phyloP scores from a whole-genome alignment of 2,888 invertebrate genomes.

The Eupithecia subumbrata region DNA sequence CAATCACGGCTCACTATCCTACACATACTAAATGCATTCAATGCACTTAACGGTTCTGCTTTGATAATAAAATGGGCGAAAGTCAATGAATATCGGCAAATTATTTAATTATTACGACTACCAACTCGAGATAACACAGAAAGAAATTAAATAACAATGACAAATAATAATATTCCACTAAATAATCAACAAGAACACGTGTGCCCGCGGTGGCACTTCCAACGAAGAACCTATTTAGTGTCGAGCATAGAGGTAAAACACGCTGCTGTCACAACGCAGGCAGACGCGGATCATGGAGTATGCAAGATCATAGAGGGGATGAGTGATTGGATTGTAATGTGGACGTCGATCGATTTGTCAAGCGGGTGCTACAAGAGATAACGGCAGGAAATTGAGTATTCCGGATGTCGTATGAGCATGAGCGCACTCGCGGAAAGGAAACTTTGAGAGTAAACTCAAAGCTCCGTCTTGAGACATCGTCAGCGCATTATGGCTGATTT shows the following conservation, averaged over 20 bases:
- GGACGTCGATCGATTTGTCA: not conserved
- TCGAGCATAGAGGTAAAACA: not conserved
- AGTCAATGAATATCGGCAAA: not conserved
- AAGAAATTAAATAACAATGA: not conserved
- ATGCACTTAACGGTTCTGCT: not conserved
- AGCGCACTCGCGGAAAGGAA: not conserved
- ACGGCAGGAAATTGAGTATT: conserved; percentile 7
- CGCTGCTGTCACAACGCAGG: not conserved
- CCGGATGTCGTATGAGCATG: conserved; percentile 1
- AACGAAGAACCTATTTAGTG: not conserved
- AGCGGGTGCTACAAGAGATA: not conserved
- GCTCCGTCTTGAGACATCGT: not conserved
- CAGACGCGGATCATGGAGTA: not conserved
- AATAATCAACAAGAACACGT: not conserved
- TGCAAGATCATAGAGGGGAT: not conserved
- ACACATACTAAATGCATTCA: not conserved
- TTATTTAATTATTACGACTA: not conserved
- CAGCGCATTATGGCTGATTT: not conserved
- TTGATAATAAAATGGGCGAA: not conserved
- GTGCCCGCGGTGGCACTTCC: not conserved
- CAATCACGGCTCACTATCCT: not conserved
- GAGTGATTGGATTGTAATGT: not conserved
- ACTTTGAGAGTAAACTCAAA: not conserved
- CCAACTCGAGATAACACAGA: not conserved
- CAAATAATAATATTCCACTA: not conserved